phyloP scores from a whole-genome alignment of 2,797 vertebrate species.

The Rachycentron canadum region DNA sequence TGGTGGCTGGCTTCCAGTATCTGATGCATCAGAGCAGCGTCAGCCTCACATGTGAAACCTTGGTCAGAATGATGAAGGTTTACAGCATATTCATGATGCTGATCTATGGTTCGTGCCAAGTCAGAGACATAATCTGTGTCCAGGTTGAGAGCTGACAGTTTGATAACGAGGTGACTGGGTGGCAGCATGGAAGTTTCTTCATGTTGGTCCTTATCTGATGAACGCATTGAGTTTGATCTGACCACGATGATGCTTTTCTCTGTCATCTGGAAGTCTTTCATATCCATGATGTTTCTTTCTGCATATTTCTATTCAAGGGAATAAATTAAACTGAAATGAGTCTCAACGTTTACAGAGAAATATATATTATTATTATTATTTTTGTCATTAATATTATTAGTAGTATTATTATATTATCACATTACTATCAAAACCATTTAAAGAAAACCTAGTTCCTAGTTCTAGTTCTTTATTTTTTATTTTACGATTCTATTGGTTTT shows the following conservation, averaged over 20 bases:
- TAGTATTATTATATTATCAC: too few relatives aligned
- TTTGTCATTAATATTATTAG: too few relatives aligned
- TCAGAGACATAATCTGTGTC: not conserved
- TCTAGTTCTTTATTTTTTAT: too few relatives aligned
- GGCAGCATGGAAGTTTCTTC: conserved; percentile 17
- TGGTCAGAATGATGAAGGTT: not conserved
- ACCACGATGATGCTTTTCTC: conserved; percentile 45
- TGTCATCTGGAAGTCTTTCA: conserved; percentile 51
- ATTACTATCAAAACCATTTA: too few relatives aligned
- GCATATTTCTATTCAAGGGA: conserved; percentile 44
- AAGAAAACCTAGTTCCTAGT: too few relatives aligned
- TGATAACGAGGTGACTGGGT: not conserved
- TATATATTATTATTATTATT: too few relatives aligned
- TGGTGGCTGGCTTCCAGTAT: fast-evolving
- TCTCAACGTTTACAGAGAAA: too few relatives aligned
- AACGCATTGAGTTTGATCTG: fast-evolving
- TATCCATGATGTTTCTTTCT: conserved; percentile 49
- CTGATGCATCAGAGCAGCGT: not conserved
- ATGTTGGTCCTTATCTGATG: not conserved
- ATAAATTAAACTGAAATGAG: not conserved
- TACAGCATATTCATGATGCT: not conserved
- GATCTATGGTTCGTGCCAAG: not conserved
- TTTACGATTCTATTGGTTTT: too few relatives aligned
- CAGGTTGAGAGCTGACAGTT: not conserved
- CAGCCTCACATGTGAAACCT: not conserved